Evolutionary conservation across 1,140 invertebrate genomes (phyloP), one percentile per base, ranked within the genome.

Genomic region (Nebria ingens): DNA sequence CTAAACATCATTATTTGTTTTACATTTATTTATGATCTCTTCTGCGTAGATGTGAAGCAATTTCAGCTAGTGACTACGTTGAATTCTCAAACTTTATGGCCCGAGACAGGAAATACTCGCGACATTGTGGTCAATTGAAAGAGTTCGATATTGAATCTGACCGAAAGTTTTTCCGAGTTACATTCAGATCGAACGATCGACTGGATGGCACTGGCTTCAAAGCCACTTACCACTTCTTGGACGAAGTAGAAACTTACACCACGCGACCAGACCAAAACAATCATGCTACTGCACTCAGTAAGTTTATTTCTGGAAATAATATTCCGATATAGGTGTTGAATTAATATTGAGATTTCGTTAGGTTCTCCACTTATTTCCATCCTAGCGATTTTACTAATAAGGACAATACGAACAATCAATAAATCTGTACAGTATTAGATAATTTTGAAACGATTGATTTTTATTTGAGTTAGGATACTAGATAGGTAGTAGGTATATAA

Each of bases 1-100:
- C n/a, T n/a, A n/a, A n/a, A n/a, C n/a, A 34, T 34, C 25, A 34
- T 34, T n/a, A 34, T 34, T 34, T n/a, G n/a, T 6, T 34, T n/a
- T 9, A 54, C 11, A 51, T 51, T 21, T 2, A 56, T 15, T 53
- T 29, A 56, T 21, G 17, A 12, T 49, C 20, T 56, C 57, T 52
- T 58, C 64, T 61, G 72, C 72, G 20, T 72, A 95, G 92, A 59
- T 96, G 93, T 68, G 86, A 89, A 64, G 84, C 86, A 49, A 77
- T 83, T 40, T 89, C 90, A 11, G 86, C 89, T 2, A 95, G 91
- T 64, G 93, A 97, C 71, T 96, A 87, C 69, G 85, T 97, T 23
- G 91, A 95, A 70, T 95, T 97, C 70, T 94, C 91, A 13, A 97
- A 97, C 74, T 95, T 86, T 64, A 84, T 91, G 79, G 82, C 84